phyloP scores from a whole-genome alignment of 2,113 vertebrate genomes.

The Actinemys pallida region DNA sequence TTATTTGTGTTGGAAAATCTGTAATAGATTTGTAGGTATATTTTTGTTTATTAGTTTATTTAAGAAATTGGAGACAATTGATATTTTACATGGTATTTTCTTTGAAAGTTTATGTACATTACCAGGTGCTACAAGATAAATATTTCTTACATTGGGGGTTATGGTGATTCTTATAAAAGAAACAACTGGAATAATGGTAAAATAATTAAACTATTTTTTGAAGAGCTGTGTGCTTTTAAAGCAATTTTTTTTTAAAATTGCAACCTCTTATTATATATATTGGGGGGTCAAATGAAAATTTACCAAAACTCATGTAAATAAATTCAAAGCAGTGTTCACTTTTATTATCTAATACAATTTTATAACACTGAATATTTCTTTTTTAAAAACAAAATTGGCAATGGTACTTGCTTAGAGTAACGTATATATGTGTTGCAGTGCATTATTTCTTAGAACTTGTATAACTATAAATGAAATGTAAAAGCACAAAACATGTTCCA shows the following conservation, averaged over 20 bases:
- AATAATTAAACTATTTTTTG: not conserved
- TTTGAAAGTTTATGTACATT: not conserved
- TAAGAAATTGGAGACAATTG: not conserved
- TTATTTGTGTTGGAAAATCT: not conserved
- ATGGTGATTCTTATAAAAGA: slow-evolving; percentile 1
- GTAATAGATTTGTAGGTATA: not conserved
- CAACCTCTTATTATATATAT: not conserved
- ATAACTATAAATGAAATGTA: slow-evolving; percentile 56
- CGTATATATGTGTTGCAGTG: not conserved
- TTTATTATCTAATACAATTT: not conserved
- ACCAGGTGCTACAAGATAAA: not conserved
- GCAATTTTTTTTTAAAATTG: not conserved
- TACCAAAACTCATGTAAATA: not conserved
- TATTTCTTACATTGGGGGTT: not conserved
- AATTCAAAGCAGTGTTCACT: not conserved
- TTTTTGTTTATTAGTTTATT: not conserved
- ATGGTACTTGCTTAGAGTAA: not conserved
- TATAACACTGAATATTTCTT: not conserved
- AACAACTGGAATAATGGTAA: not conserved
- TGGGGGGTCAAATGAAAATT: not conserved
- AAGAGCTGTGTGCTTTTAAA: not conserved
- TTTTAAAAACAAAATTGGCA: not conserved
- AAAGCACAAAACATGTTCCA: slow-evolving; percentile 64
- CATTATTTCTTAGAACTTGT: slow-evolving; percentile 12
- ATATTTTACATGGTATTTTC: not conserved